A percentile compares a stretch with the other conserved stretches of the same genome.
Conservation (phyloP, 2,113 vertebrate species). For the Ailurus styani region DNA sequence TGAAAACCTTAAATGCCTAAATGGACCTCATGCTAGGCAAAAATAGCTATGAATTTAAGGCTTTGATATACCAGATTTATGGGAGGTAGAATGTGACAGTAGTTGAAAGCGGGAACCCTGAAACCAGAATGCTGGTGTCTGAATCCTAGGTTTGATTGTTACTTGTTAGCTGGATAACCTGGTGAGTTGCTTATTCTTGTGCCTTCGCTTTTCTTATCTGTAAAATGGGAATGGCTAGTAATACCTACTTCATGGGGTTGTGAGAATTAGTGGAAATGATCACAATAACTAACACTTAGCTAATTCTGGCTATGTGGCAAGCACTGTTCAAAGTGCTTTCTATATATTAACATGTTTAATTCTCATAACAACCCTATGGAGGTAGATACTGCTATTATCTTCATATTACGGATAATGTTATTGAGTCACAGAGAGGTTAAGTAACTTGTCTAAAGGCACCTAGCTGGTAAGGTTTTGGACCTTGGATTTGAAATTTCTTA, state of each 20-base stretch:
- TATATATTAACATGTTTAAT: neutral
- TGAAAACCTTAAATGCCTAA: slow-evolving; percentile 15
- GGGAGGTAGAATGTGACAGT: neutral
- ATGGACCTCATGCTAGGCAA: neutral
- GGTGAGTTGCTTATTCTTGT: neutral
- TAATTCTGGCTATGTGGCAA: neutral
- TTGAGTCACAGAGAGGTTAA: neutral
- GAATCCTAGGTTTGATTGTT: neutral
- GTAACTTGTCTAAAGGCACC: neutral
- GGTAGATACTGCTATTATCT: neutral
- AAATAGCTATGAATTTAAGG: neutral
- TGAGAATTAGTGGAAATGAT: neutral
- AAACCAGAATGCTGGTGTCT: neutral
- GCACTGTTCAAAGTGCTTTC: neutral
- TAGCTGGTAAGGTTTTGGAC: neutral
- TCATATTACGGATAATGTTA: neutral
- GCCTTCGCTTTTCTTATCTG: slow-evolving; percentile 23
- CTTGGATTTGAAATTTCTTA: neutral
- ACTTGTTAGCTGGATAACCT: neutral
- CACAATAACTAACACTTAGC: neutral
- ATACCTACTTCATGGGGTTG: neutral
- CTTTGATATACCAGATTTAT: neutral
- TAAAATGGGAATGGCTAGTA: slow-evolving; percentile 16
- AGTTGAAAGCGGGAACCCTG: neutral
- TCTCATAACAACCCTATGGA: neutral